Conservation (phyloP, 2,888 invertebrate genomes). For the Philhelius pedissequus region DNA sequence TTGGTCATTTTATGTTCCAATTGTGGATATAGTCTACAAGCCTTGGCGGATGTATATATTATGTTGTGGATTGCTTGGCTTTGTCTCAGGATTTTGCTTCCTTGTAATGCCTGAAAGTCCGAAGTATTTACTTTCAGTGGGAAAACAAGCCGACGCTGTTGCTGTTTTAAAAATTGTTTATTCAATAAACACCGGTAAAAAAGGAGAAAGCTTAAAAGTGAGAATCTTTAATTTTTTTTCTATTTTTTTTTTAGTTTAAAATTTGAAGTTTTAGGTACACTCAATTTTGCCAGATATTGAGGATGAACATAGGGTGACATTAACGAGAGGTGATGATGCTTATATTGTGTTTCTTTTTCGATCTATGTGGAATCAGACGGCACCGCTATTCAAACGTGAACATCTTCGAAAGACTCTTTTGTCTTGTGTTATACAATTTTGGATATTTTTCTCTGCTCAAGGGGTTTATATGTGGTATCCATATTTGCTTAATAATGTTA, state of each 20-base stretch:
- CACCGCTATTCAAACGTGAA: constrained; percentile 73
- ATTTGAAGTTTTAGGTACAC: not conserved
- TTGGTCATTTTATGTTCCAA: constrained; percentile 72
- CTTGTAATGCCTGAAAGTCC: constrained; percentile 76
- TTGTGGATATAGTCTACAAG: constrained; percentile 71
- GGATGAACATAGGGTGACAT: not conserved
- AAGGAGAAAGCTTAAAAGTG: constrained; percentile 50
- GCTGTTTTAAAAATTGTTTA: constrained; percentile 72
- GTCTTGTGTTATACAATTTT: constrained; percentile 74
- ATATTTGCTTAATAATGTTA: constrained; percentile 74
- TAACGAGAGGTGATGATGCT: not conserved
- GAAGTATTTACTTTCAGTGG: constrained; percentile 73
- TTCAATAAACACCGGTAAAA: constrained; percentile 70
- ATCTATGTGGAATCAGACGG: constrained; percentile 76
- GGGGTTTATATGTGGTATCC: constrained; percentile 77
- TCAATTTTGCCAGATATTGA: not conserved
- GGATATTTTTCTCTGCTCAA: constrained; percentile 73
- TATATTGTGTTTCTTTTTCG: constrained; percentile 14
- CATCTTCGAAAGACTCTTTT: constrained; percentile 73
- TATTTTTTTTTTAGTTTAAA: not conserved
- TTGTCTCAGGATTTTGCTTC: constrained; percentile 72
- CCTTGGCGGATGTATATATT: constrained; percentile 76
- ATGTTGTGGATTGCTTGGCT: constrained; percentile 74
- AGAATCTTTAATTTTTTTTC: not conserved
- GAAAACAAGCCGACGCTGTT: constrained; percentile 71